Percentiles rank a stretch among this genome's conserved stretches.
phyloP scores from a whole-genome alignment of 2,113 vertebrate genomes.

The Rhinolophus ferrumequinum region DNA sequence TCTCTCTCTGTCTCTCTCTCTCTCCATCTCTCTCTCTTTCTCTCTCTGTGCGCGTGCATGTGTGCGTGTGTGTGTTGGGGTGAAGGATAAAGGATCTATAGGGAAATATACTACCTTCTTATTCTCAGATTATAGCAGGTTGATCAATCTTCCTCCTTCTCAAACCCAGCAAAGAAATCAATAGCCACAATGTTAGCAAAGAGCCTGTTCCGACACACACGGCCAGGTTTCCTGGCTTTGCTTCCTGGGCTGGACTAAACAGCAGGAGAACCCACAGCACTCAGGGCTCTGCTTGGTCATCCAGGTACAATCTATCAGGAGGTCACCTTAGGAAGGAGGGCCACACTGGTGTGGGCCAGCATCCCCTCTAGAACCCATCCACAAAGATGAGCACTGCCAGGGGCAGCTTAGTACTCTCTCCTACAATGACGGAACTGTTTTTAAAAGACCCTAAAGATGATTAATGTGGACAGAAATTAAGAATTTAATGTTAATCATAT shows the following conservation, averaged over 20 bases:
- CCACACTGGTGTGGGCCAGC: rapidly evolving
- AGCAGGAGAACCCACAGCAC: not conserved
- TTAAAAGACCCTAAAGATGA: conserved; percentile 43
- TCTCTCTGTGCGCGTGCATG: too few species aligned
- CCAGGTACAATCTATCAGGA: not conserved
- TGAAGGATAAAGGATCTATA: not conserved
- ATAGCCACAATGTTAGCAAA: not conserved
- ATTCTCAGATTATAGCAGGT: not conserved
- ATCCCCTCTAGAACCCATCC: conserved; percentile 20
- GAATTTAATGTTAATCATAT: conserved; percentile 36
- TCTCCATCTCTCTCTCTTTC: too few species aligned
- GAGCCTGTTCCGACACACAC: rapidly evolving
- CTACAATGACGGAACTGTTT: not conserved
- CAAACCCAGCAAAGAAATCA: conserved; percentile 28
- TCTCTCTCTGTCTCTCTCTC: too few species aligned
- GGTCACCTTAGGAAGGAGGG: not conserved
- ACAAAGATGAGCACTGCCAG: not conserved
- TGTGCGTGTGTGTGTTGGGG: not conserved
- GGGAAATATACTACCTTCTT: not conserved
- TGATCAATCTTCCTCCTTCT: not conserved
- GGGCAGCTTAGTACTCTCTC: not conserved
- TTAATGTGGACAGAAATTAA: conserved; percentile 37
- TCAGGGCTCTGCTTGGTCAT: not conserved
- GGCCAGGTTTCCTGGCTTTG: not conserved
- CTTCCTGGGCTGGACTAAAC: not conserved